Conservation (phyloP, 1,140 invertebrate genomes). For the Centruroides sculpturatus region DNA sequence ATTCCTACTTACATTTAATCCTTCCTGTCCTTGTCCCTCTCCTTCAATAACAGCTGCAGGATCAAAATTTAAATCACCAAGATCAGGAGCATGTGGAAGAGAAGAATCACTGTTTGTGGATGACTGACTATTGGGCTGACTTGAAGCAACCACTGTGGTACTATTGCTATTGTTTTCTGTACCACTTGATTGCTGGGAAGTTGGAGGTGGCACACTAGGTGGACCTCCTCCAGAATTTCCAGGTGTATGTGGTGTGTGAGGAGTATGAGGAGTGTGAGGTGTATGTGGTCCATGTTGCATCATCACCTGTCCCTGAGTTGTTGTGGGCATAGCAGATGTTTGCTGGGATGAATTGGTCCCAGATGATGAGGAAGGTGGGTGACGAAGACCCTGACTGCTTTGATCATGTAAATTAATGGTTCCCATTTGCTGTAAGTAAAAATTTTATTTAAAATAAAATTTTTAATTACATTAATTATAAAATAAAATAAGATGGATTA, state of each 20-base stretch:
- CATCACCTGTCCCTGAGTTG: slow-evolving; percentile 6
- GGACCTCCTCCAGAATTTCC: slow-evolving; percentile 55
- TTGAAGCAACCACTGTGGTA: background rate
- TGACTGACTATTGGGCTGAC: slow-evolving; percentile 9
- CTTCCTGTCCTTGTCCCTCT: slow-evolving; percentile 68
- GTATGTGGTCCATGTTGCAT: slow-evolving; percentile 43
- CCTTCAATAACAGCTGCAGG: slow-evolving; percentile 78
- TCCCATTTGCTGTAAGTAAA: slow-evolving; percentile 10
- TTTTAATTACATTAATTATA: background rate
- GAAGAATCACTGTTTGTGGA: slow-evolving; percentile 8
- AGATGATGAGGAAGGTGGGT: slow-evolving; percentile 2
- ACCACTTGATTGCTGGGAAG: slow-evolving; percentile 5
- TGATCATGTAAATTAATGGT: slow-evolving; percentile 11
- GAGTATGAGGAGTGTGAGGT: slow-evolving; percentile 73
- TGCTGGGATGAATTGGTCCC: slow-evolving; percentile 1
- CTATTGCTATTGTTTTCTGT: slow-evolving; percentile 8
- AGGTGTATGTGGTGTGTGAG: slow-evolving; percentile 35
- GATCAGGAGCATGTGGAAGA: slow-evolving; percentile 33
- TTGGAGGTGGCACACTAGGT: slow-evolving; percentile 20
- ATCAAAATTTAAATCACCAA: slow-evolving; percentile 84
- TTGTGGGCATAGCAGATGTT: slow-evolving; percentile 2
- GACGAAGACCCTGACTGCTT: slow-evolving; percentile 3
- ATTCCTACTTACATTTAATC: slow-evolving; percentile 63
- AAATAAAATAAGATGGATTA: background rate
- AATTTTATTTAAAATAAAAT: background rate